phyloP scores from a whole-genome alignment of 2,888 invertebrate species.

The Tipula helvola region DNA sequence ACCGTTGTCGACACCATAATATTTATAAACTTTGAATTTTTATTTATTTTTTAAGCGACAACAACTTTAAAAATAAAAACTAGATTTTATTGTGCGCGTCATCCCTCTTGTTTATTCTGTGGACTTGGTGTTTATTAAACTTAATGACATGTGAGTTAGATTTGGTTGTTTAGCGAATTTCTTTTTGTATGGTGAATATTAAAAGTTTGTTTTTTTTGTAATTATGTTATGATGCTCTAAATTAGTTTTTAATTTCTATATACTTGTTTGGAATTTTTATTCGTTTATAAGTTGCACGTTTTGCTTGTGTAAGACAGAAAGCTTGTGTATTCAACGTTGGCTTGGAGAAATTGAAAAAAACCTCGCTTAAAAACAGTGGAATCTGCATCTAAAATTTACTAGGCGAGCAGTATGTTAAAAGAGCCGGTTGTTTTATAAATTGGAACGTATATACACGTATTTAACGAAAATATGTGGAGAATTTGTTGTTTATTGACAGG shows the following conservation, averaged over 20 bases:
- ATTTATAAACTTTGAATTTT: neutral
- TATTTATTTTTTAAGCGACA: neutral
- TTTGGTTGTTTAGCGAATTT: neutral
- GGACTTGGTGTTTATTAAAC: neutral
- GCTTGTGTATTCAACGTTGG: neutral
- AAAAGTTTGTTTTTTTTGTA: neutral
- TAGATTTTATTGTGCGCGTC: neutral
- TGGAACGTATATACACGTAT: neutral
- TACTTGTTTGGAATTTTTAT: neutral
- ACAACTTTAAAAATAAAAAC: neutral
- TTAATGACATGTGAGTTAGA: conserved; percentile 4
- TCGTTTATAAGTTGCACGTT: neutral
- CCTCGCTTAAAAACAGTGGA: neutral
- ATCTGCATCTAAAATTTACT: neutral
- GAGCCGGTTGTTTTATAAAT: neutral
- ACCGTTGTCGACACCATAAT: neutral
- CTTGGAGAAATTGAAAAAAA: neutral
- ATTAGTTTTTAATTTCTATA: neutral
- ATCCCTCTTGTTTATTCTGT: neutral
- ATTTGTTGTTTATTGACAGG: neutral
- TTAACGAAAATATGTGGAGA: neutral
- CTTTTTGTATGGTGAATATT: neutral
- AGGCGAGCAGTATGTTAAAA: neutral
- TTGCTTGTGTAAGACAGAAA: neutral
- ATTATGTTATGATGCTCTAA: neutral